Conservation (phyloP, 2,888 invertebrate species). For the Galerucella nymphaeae region DNA sequence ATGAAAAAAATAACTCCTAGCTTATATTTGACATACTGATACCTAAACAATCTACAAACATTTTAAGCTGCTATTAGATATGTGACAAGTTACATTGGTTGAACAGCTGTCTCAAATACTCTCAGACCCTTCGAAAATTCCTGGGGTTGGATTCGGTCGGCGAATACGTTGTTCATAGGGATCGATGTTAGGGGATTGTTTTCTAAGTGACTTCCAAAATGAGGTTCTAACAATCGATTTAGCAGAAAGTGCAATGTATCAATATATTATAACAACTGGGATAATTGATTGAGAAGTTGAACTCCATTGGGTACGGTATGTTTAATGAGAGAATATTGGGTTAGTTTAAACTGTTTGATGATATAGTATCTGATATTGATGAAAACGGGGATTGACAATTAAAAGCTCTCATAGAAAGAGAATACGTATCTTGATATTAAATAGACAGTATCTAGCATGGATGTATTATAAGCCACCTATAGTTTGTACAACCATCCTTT, state of each 20-base stretch:
- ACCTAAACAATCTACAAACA: slow-evolving; percentile 41
- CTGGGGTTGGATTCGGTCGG: background rate
- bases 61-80: slow-evolving; percentile 42
- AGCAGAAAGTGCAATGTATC: background rate
- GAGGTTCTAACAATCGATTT: background rate
- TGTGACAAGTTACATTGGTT: slow-evolving; percentile 33
- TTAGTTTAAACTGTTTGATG: too few relatives aligned
- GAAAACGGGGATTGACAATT: too few relatives aligned
- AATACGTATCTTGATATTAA: too few relatives aligned
- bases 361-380: too few relatives aligned
- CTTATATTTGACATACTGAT: slow-evolving; percentile 43
- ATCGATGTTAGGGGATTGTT: slow-evolving; percentile 1
- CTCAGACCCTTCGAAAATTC: background rate
- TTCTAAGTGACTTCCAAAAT: background rate
- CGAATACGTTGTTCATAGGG: background rate
- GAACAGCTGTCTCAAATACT: slow-evolving; percentile 32
- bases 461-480: too few relatives aligned
- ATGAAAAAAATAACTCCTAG: slow-evolving; percentile 39
- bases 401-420: too few relatives aligned
- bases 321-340: too few relatives aligned
- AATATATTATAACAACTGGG: background rate
- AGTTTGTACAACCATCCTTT: too few relatives aligned
- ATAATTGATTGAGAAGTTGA: background rate
- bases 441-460: too few relatives aligned
- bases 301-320: too few relatives aligned